Evolutionary conservation across 2,113 vertebrate species (phyloP).

Genomic region (Mixornis gularis): DNA sequence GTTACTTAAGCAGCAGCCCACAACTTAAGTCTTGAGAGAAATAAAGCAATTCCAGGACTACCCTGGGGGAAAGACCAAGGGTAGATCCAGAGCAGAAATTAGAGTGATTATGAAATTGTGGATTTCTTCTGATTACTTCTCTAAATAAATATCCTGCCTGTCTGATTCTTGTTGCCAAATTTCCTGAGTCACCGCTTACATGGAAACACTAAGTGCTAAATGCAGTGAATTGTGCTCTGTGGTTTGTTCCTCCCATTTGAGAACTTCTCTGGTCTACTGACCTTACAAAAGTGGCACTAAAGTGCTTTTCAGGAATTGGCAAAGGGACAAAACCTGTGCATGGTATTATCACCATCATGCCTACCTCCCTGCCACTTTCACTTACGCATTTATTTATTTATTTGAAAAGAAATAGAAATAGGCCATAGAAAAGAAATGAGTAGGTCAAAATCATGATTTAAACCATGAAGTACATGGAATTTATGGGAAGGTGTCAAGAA

Average conservation of each 20-base stretch:
- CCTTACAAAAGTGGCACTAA: not conserved
- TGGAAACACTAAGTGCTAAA: not conserved
- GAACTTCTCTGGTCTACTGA: not conserved
- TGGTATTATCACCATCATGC: not conserved
- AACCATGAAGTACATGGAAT: not conserved
- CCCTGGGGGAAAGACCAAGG: not conserved
- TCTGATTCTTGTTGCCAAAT: not conserved
- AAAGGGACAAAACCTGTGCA: not conserved
- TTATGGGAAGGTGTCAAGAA: not conserved
- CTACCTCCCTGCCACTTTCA: not conserved
- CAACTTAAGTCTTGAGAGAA: not conserved
- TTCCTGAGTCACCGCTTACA: not conserved
- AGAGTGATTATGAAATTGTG: not conserved
- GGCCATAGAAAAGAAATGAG: not conserved
- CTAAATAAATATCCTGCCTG: not conserved
- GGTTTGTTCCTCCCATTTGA: not conserved
- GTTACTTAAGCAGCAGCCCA: not conserved
- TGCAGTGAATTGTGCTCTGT: not conserved
- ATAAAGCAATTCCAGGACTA: not conserved
- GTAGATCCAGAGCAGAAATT: not conserved
- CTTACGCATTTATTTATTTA: not conserved
- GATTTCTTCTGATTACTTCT: not conserved
- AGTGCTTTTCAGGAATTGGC: not conserved
- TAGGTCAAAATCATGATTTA: not conserved
- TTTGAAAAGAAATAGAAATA: not conserved